Base-by-base conservation (phyloP, 2,888 invertebrate genomes). In the Cryptus armator region DNA sequence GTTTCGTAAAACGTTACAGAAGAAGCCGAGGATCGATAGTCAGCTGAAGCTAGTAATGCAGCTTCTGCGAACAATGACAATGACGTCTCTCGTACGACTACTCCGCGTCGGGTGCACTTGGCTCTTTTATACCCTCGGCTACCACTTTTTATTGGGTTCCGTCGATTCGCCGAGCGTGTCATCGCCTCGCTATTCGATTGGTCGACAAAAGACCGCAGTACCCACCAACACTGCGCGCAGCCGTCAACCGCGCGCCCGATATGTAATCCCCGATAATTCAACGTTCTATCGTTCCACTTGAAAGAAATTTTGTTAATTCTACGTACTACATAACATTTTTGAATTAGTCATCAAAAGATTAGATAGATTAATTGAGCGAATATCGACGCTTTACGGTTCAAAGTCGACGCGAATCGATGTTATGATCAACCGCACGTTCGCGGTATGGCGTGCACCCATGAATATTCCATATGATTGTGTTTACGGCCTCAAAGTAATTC, bases 41-140 rank as follows among this genome's bases (percentile, higher is more conserved):
- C 84, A 82, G 86, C 86, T 62, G 87, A 87, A 87, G 88, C 84
- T 77, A 84, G 71, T 81, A 80, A 86, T 88, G 87, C 77, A 80
- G 78, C 87, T 85, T 85, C 87, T 79, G 75, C 87, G 86, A 87
- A 87, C 87, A 83, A 71, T 76, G 66, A 53, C 70, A 80, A 83
- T 72, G 67, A 84, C 74, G 85, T 88, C 79, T 72, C 67, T 85
- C 86, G 79, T 87, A 51, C 56, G 87, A 88, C 85, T 88, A 81
- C 81, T 85, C 80, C 74, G 85, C 87, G 81, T 16, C 67, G 80
- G 16, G 62, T 14, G 51, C 9, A n/a, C 1, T 59, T 66, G 62
- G 24, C 62, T 32, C 16, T 86, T 88, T 85, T 87, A 88, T 88
- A 88, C 83, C 87, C 81, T 88, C 88, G 86, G 86, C 71, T 9